A percentile compares a stretch with the other conserved stretches of the same genome.
Conservation (phyloP, 2,888 invertebrate species). For the Drosophila lutescens region DNA sequence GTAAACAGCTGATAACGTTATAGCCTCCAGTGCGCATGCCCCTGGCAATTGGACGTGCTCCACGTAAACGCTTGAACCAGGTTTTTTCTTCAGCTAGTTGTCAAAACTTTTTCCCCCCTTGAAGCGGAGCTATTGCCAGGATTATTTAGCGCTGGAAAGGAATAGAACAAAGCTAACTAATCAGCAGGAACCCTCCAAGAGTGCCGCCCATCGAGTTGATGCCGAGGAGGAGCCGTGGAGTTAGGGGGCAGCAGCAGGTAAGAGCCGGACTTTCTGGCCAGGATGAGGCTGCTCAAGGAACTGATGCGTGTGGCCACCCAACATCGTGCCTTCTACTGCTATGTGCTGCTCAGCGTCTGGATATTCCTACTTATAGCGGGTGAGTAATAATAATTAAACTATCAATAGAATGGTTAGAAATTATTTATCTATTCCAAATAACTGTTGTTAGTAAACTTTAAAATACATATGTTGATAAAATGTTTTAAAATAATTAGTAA, state of each 20-base stretch:
- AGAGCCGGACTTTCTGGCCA: conserved; percentile 43
- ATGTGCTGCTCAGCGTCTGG: conserved; percentile 92
- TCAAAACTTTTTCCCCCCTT: conserved; percentile 8
- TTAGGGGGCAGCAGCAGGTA: conserved; percentile 13
- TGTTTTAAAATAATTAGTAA: too few relatives aligned
- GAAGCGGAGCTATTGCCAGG: neutral
- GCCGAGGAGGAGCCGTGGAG: conserved; percentile 9
- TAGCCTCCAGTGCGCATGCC: conserved; percentile 60
- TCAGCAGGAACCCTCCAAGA: conserved; percentile 37
- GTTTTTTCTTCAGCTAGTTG: conserved; percentile 24
- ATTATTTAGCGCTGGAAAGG: conserved; percentile 5
- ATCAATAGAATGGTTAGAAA: neutral
- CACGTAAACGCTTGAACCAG: conserved; percentile 58
- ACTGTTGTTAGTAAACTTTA: too few relatives aligned
- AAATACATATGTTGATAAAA: neutral
- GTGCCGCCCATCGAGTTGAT: conserved; percentile 26
- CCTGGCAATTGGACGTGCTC: conserved; percentile 52
- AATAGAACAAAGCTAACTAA: neutral
- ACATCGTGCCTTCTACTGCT: conserved; percentile 92
- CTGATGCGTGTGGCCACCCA: conserved; percentile 88
- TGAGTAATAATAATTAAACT: conserved; percentile 73
- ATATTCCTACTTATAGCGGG: conserved; percentile 91
- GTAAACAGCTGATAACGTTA: conserved; percentile 50
- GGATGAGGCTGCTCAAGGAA: conserved; percentile 85
- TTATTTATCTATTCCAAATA: neutral